Base-by-base conservation (phyloP, 2,113 vertebrate genomes). In the Sapajus apella region DNA sequence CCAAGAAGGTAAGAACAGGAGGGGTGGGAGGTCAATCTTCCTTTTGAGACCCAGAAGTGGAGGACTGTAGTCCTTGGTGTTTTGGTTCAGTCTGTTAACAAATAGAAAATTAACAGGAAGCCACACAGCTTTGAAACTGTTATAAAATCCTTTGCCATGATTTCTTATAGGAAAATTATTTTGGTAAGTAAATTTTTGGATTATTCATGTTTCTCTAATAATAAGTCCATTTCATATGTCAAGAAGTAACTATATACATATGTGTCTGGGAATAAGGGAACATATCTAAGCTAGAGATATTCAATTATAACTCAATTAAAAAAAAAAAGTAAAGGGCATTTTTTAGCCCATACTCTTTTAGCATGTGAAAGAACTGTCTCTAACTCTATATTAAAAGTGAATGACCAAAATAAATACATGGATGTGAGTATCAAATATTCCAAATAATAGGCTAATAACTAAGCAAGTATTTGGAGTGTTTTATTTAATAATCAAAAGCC, bases 111-210 rank as follows among this genome's bases (percentile, higher is more conserved):
- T 91, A 92, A 50, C 23, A 89, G 32, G 52, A 55, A 91, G 52
- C n/a, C 79, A 55, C 14, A 37, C 4, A 21, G 43, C 21, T 96
- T 75, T 93, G 37, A 89, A 96, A 92, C 61, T 80, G 30, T 87
- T 52, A 83, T 61, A 64, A 93, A 82, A 52, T 50, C 52, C 11
- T 94, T 85, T 90, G 25, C 43, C 21, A 40, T 87, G 17, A 47
- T 92, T 95, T 96, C 56, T 92, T 92, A 77, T 30, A 68, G 50
- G 66, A 87, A 97, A 93, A 90, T 37, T 72, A 45, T 32, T 92
- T 94, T 92, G 85, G 94, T 95, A 95, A 50, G 37, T 56, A 25
- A 20, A 86, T 52, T 88, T 90, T 90, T 76, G n/a, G 52, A 94
- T 96, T 88, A 61, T n/a, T 87, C 55, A 72, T 83, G 45, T n/a